Percentiles rank a stretch among this genome's conserved stretches.
Conservation (phyloP, 2,113 vertebrate species). For the Callipepla californica region DNA sequence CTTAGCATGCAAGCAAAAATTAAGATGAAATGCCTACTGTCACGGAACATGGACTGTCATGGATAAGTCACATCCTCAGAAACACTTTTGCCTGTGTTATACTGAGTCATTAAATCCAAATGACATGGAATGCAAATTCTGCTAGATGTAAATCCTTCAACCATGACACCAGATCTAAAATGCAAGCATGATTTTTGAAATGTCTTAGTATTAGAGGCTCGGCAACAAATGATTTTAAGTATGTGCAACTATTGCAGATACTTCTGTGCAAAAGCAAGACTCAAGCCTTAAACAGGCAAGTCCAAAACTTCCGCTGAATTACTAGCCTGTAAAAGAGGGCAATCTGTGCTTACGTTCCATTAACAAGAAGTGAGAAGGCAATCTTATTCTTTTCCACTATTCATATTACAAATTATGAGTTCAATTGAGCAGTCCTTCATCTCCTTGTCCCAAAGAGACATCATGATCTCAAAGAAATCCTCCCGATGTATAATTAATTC, state of each 20-base stretch:
- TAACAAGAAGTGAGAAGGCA: not conserved
- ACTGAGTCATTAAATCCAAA: constrained; percentile 36
- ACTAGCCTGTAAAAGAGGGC: not conserved
- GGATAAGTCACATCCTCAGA: constrained; percentile 20
- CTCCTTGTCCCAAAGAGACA: not conserved
- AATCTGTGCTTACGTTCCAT: not conserved
- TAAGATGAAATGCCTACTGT: constrained; percentile 54
- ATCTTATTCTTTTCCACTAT: not conserved
- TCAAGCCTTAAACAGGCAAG: not conserved
- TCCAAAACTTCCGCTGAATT: not conserved
- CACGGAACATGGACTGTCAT: not conserved
- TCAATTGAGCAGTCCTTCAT: not conserved
- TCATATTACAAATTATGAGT: not conserved
- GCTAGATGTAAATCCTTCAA: constrained; percentile 15
- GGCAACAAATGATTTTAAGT: not conserved
- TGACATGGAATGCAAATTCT: constrained; percentile 32
- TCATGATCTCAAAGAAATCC: not conserved
- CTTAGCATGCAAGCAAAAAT: constrained; percentile 43
- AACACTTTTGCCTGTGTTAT: constrained; percentile 14
- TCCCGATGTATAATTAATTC: not conserved
- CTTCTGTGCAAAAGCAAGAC: not conserved
- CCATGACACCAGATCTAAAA: constrained; percentile 6
- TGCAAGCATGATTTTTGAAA: not conserved
- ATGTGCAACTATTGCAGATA: not conserved
- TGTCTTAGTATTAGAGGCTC: not conserved